Conservation (phyloP, 2,113 vertebrate species). For the Theristicus caerulescens region DNA sequence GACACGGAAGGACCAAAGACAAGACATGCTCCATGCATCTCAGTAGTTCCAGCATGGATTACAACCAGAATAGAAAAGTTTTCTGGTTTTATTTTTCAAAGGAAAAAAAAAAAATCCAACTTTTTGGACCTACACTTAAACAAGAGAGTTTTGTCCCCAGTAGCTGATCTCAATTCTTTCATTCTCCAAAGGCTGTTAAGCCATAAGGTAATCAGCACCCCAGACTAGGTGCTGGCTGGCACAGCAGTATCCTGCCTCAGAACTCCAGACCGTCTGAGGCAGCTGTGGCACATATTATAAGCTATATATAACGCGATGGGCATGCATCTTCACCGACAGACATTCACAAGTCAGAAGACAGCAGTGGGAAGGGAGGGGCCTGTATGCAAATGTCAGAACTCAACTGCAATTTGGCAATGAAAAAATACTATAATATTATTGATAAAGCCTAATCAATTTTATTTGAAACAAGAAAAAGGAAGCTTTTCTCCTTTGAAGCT, state of each 20-base stretch:
- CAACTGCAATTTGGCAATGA: background rate
- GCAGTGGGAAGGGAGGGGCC: background rate
- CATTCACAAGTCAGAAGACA: background rate
- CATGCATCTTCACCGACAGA: background rate
- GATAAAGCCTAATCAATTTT: conserved; percentile 15
- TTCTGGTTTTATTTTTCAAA: background rate
- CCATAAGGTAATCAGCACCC: background rate
- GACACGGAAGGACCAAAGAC: background rate
- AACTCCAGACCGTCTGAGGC: background rate
- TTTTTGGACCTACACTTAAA: background rate
- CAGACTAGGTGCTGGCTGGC: background rate
- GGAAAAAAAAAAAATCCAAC: background rate
- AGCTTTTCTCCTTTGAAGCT: background rate
- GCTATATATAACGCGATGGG: background rate
- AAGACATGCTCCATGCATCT: background rate
- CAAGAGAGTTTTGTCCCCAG: background rate
- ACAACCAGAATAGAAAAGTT: background rate
- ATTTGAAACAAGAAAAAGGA: background rate
- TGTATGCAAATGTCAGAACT: background rate
- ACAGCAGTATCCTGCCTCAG: background rate
- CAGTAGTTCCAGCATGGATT: background rate
- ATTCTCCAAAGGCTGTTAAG: background rate
- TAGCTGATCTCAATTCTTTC: background rate
- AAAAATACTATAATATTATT: background rate
- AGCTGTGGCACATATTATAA: background rate